A percentile compares a stretch with the other conserved stretches of the same genome.
Evolutionary conservation across 2,113 vertebrate genomes (phyloP).

Genomic region (Phasianus colchicus): DNA sequence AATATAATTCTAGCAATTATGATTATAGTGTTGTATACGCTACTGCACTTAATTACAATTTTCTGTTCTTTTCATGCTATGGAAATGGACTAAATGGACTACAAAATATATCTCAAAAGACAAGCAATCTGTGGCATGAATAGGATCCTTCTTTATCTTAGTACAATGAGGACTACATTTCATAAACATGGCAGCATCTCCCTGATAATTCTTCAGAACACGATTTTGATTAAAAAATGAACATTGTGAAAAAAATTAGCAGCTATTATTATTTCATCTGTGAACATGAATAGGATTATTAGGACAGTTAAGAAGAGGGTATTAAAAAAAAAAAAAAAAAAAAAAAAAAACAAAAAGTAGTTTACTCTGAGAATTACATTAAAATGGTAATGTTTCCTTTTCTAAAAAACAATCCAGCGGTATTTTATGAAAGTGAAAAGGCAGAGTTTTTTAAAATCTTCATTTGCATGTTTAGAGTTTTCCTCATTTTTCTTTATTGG

Average conservation of each 20-base stretch:
- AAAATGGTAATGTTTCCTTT: background rate
- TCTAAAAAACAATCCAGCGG: background rate
- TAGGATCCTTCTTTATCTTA: conserved; percentile 72
- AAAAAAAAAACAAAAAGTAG: background rate
- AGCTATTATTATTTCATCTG: conserved; percentile 47
- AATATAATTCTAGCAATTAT: conserved; percentile 67
- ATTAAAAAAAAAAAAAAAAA: background rate
- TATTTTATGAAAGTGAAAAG: background rate
- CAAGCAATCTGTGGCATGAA: conserved; percentile 72
- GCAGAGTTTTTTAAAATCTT: background rate
- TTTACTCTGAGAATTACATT: background rate
- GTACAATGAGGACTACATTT: conserved; percentile 62
- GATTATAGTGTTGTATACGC: conserved; percentile 23
- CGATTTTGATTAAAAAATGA: conserved; percentile 68
- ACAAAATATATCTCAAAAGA: conserved; percentile 76
- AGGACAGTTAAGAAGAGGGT: conserved; percentile 9
- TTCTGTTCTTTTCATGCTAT: conserved; percentile 66
- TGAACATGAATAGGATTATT: conserved; percentile 38
- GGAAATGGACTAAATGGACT: conserved; percentile 74
- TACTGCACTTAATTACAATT: conserved; percentile 72
- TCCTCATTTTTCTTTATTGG: background rate
- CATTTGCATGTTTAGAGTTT: background rate
- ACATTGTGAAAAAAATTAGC: conserved; percentile 34
- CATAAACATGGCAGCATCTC: conserved; percentile 46
- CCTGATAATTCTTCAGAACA: background rate